Percentiles rank a stretch among this genome's conserved stretches.
These are phyloP conservation scores for Canis aureus DNA, from an alignment of 2,113 vertebrate species.

Conservation along the genomic window DNA sequence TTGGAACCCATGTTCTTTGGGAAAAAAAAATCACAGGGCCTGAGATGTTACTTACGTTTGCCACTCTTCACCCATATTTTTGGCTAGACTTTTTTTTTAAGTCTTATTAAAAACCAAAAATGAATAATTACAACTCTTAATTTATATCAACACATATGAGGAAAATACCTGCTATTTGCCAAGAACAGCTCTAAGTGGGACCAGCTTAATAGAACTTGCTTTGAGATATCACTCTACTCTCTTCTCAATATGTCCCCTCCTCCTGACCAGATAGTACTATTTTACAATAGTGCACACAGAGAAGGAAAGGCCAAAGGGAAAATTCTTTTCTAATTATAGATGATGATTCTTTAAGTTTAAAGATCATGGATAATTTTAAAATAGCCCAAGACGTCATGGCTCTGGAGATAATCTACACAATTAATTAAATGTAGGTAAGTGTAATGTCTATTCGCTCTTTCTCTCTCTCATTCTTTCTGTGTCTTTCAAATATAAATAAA, in stretches of 20 bases:
- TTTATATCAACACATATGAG: background rate
- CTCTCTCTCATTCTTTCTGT: no score
- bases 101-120: background rate
- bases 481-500: no score
- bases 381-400: background rate
- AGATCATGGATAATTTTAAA: background rate
- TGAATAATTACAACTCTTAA: background rate
- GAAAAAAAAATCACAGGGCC: background rate
- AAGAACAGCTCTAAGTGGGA: background rate
- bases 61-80: background rate
- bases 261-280: background rate
- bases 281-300: background rate
- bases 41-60: background rate
- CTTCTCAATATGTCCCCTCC: background rate
- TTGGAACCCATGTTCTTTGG: background rate
- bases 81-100: background rate
- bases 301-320: background rate
- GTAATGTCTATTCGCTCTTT: background rate
- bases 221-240: background rate
- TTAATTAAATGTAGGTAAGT: background rate
- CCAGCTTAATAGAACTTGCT: background rate
- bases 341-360: constrained; percentile 13
- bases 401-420: background rate
- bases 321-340: constrained; percentile 9
- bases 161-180: background rate